Percentiles rank a stretch among this genome's conserved stretches.
These are phyloP conservation scores for Gouania willdenowi DNA, from an alignment of 2,797 vertebrate species.

Conservation along the genomic window DNA sequence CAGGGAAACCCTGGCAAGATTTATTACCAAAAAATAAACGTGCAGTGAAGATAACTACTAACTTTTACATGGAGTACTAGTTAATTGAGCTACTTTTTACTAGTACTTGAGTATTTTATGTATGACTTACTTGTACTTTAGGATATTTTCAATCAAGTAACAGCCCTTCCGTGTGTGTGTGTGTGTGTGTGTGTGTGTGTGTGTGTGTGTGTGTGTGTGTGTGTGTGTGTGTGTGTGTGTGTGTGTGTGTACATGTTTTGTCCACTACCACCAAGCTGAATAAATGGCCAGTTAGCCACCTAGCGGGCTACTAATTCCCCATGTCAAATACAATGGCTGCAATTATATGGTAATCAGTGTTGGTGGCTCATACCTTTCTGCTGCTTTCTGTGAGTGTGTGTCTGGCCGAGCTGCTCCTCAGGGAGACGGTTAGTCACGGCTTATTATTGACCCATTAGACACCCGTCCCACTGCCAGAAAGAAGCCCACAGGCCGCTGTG, in stretches of 20 bases:
- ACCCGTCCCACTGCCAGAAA: constrained; percentile 71
- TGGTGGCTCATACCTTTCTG: constrained; percentile 79
- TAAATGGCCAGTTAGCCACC: constrained; percentile 78
- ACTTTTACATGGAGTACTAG: no score
- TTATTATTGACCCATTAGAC: constrained; percentile 80
- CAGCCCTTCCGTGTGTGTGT: no score
- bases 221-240: constrained; percentile 29
- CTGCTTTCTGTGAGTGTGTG: constrained; percentile 70
- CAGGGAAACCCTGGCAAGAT: no score
- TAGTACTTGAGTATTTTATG: no score
- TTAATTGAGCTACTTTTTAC: no score
- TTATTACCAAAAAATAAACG: no score
- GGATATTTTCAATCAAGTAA: no score
- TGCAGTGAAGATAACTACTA: no score
- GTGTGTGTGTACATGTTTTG: constrained; percentile 41
- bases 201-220: no score
- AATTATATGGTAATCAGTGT: constrained; percentile 93
- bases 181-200: no score
- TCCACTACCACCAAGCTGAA: constrained; percentile 54
- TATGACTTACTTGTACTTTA: no score
- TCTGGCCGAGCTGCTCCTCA: constrained; percentile 76
- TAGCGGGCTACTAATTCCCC: constrained; percentile 78
- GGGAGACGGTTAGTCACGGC: constrained; percentile 79
- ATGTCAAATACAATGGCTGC: constrained; percentile 84
- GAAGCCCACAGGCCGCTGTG: constrained; percentile 56